Conservation (phyloP, 2,113 vertebrate species). For the Acanthochromis polyacanthus region DNA sequence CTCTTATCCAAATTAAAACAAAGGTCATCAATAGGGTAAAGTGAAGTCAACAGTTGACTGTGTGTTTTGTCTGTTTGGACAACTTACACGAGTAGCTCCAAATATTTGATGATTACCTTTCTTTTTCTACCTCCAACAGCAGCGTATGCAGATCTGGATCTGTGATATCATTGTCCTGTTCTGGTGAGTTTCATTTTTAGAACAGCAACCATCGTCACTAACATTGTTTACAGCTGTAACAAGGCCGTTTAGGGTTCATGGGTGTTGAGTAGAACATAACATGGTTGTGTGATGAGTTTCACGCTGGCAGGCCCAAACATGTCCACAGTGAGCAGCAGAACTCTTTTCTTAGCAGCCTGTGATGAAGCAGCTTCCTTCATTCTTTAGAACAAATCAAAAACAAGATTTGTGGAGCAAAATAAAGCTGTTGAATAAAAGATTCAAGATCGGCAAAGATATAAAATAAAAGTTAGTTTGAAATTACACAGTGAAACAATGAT, state of each 20-base stretch:
- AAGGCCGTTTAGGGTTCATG: background rate
- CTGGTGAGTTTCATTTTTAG: conserved; percentile 75
- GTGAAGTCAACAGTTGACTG: conserved; percentile 2
- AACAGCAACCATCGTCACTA: background rate
- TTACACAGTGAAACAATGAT: background rate
- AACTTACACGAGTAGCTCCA: background rate
- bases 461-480: background rate
- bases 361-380: background rate
- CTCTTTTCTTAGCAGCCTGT: background rate
- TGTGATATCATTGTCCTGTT: conserved; percentile 84
- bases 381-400: background rate
- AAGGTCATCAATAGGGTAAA: background rate
- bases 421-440: background rate
- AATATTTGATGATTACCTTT: background rate
- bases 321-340: background rate
- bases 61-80: conserved; percentile 6
- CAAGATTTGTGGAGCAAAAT: background rate
- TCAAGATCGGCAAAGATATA: background rate
- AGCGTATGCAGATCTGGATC: conserved; percentile 69
- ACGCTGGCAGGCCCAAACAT: conserved; percentile 15
- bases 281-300: conserved; percentile 23
- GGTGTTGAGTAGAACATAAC: background rate
- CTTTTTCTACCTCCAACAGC: conserved; percentile 43
- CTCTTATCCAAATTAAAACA: conserved; percentile 8
- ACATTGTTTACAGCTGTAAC: conserved; percentile 6